Percentiles rank a stretch among this genome's conserved stretches.
Evolutionary conservation across 2,888 invertebrate species (phyloP).

Genomic region (Bembecia ichneumoniformis): DNA sequence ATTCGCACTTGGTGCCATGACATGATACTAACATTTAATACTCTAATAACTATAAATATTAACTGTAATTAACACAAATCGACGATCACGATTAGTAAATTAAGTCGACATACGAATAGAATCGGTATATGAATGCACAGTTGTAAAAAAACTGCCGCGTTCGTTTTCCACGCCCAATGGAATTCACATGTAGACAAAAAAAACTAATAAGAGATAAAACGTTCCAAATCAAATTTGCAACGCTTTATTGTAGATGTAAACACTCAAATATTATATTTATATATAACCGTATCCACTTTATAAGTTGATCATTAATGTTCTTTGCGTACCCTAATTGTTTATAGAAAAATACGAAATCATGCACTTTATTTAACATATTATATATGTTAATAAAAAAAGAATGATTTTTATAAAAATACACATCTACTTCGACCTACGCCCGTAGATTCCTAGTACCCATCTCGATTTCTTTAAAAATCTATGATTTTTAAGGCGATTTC

Average conservation of each 20-base stretch:
- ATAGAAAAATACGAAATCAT: constrained; percentile 72
- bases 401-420: constrained; percentile 72
- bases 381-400: constrained; percentile 70
- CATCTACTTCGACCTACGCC: constrained; percentile 48
- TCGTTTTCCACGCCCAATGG: background rate
- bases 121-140: constrained; percentile 3
- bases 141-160: background rate
- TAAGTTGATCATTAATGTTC: constrained; percentile 52
- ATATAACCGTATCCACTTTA: constrained; percentile 50
- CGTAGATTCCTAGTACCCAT: constrained; percentile 66
- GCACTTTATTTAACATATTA: constrained; percentile 70
- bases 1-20: constrained; percentile 63
- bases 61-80: constrained; percentile 36
- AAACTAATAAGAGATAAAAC: constrained; percentile 32
- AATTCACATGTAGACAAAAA: background rate
- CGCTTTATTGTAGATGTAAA: constrained; percentile 29
- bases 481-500: constrained; percentile 65
- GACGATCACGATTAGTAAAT: constrained; percentile 39
- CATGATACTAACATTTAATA: constrained; percentile 33
- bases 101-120: too few species aligned
- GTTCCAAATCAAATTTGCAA: constrained; percentile 57
- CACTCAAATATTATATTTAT: constrained; percentile 12
- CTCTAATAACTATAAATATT: constrained; percentile 36
- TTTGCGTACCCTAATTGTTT: constrained; percentile 56
- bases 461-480: constrained; percentile 54